Conservation (phyloP, 2,888 invertebrate genomes). For the Anthoptus insignis region DNA sequence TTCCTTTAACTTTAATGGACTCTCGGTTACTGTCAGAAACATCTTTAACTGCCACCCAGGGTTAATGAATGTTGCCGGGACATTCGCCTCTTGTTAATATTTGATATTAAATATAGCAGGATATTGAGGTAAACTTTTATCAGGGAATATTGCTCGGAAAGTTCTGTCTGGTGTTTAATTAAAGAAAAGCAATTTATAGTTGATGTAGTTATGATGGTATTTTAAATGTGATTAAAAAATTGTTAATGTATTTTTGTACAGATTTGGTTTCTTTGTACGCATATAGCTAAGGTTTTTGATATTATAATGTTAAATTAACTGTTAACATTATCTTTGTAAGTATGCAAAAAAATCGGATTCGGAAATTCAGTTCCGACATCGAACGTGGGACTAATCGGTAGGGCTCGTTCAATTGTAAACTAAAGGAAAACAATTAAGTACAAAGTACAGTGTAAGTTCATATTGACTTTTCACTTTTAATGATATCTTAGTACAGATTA, state of each 20-base stretch:
- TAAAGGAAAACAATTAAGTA: no score
- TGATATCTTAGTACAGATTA: no score
- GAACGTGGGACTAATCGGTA: no score
- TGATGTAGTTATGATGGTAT: neutral
- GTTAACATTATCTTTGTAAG: no score
- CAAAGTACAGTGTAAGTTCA: no score
- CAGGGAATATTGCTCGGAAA: conserved; percentile 23
- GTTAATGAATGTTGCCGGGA: conserved; percentile 52
- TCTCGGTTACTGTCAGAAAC: conserved; percentile 60
- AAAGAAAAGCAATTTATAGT: conserved; percentile 9
- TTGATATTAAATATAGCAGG: conserved; percentile 46
- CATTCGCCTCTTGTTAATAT: conserved; percentile 49
- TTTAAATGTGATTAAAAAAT: conserved; percentile 1
- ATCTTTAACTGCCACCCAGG: conserved; percentile 57
- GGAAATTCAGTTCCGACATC: no score
- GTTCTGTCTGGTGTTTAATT: conserved; percentile 13
- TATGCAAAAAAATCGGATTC: no score
- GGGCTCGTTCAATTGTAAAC: no score
- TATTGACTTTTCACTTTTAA: neutral
- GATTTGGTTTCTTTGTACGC: no score
- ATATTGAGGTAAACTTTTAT: conserved; percentile 38
- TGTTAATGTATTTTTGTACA: no score
- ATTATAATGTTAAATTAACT: no score
- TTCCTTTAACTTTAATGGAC: conserved; percentile 64
- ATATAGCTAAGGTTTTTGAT: no score